A percentile compares a stretch with the other conserved stretches of the same genome.
Evolutionary conservation across 1,140 invertebrate species (phyloP).

Genomic region (Drosophila lini): DNA sequence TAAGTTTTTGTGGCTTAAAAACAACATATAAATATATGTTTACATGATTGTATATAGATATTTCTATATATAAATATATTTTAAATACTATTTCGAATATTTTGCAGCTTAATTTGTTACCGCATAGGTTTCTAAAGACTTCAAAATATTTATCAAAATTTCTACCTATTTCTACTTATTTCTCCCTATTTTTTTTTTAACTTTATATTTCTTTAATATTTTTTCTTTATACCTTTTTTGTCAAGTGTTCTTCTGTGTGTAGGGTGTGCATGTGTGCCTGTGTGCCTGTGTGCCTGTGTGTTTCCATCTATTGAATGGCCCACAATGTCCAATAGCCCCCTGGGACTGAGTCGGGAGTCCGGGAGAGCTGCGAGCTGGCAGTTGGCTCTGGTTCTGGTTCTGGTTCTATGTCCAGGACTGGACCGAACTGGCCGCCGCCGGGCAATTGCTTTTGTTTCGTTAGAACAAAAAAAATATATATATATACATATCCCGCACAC

Average conservation of each 20-base stretch:
- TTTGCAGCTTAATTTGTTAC: no score
- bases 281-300: constrained; percentile 3
- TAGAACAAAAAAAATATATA: constrained; percentile 55
- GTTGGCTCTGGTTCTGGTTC: constrained; percentile 20
- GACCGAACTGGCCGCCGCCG: constrained; percentile 34
- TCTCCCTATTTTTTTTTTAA: background rate
- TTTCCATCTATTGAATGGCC: constrained; percentile 53
- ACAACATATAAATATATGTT: no score
- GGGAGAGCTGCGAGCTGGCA: constrained; percentile 6
- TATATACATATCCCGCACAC: constrained; percentile 9
- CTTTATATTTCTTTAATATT: background rate
- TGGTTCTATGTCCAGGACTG: background rate
- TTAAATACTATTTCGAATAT: no score
- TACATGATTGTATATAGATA: no score
- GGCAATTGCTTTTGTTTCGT: constrained; percentile 76
- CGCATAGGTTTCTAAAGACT: no score
- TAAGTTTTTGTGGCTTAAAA: no score
- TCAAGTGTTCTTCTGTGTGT: constrained; percentile 15
- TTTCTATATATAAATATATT: no score
- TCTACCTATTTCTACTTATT: background rate
- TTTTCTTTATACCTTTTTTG: background rate
- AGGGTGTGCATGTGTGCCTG: constrained; percentile 29
- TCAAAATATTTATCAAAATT: background rate
- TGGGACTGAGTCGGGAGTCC: constrained; percentile 36
- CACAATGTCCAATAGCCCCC: constrained; percentile 66